phyloP scores from a whole-genome alignment of 1,140 invertebrate genomes.

The Orussus abietinus region DNA sequence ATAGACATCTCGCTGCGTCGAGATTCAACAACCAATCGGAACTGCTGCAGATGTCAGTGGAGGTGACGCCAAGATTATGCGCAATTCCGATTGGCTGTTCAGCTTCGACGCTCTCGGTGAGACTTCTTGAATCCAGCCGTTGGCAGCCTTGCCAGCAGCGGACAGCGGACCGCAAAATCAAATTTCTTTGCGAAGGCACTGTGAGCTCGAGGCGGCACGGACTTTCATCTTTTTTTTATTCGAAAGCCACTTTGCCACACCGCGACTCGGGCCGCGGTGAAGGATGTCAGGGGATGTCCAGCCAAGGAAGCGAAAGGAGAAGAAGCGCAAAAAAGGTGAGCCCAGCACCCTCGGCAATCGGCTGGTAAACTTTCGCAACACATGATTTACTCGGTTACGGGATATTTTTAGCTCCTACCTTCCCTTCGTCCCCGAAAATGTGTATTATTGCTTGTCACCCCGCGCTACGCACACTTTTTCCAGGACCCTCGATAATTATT shows the following conservation, averaged over 20 bases:
- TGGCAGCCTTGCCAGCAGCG: no score
- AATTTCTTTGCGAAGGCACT: constrained; percentile 21
- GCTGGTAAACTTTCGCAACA: constrained; percentile 34
- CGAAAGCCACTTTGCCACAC: constrained; percentile 8
- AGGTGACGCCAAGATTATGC: no score
- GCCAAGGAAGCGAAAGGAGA: constrained; percentile 68
- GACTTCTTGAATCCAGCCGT: no score
- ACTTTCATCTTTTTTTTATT: constrained; percentile 8
- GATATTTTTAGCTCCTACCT: constrained; percentile 40
- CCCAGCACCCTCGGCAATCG: constrained; percentile 9
- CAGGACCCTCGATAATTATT: no score
- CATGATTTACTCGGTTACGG: constrained; percentile 13
- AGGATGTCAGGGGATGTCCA: constrained; percentile 69
- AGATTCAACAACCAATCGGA: no score
- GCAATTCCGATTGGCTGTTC: no score
- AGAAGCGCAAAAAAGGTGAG: constrained; percentile 68
- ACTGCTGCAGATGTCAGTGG: no score
- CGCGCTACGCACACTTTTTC: background rate
- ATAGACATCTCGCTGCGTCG: no score
- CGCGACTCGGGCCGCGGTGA: constrained; percentile 6
- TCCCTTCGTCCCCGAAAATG: constrained; percentile 23
- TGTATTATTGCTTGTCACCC: constrained; percentile 5
- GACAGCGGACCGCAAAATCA: constrained; percentile 23
- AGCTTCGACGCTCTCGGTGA: no score
- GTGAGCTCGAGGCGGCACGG: constrained; percentile 18